A percentile compares a stretch with the other conserved stretches of the same genome.
These are phyloP conservation scores for Psephotus haematonotus DNA, from an alignment of 2,113 vertebrate genomes.

Conservation along the genomic window DNA sequence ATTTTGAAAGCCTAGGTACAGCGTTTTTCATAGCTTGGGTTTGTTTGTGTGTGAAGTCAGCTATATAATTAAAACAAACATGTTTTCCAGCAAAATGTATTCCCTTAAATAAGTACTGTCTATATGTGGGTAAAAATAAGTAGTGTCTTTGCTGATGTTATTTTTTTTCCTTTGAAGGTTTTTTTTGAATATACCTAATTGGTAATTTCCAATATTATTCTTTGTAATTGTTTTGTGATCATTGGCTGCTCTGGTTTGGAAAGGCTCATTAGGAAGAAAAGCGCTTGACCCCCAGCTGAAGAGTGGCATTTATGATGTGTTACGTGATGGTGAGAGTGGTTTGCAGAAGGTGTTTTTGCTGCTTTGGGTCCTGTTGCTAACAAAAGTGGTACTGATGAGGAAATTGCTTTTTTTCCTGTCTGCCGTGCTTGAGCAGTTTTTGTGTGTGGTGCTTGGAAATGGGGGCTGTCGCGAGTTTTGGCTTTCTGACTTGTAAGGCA, in stretches of 20 bases:
- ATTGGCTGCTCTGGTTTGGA: background rate
- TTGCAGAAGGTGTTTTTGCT: background rate
- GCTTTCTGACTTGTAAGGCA: background rate
- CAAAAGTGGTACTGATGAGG: background rate
- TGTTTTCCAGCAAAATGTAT: background rate
- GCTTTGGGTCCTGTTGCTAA: background rate
- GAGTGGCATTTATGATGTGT: background rate
- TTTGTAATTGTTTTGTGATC: background rate
- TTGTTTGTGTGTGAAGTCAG: constrained; percentile 20
- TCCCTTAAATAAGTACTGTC: background rate
- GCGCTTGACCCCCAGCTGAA: background rate
- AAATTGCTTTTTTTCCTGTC: background rate
- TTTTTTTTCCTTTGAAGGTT: background rate
- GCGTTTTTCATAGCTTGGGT: background rate
- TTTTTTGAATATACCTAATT: background rate
- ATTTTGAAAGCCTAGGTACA: background rate
- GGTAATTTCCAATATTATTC: background rate
- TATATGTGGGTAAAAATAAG: background rate
- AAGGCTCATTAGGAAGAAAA: background rate
- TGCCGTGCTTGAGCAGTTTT: background rate
- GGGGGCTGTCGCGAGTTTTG: background rate
- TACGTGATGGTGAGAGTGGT: background rate
- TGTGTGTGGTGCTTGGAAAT: background rate
- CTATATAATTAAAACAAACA: constrained; percentile 11
- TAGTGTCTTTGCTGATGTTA: background rate